A percentile compares a stretch with the other conserved stretches of the same genome.
phyloP scores from a whole-genome alignment of 2,888 invertebrate species.

The Cloeon dipterum region DNA sequence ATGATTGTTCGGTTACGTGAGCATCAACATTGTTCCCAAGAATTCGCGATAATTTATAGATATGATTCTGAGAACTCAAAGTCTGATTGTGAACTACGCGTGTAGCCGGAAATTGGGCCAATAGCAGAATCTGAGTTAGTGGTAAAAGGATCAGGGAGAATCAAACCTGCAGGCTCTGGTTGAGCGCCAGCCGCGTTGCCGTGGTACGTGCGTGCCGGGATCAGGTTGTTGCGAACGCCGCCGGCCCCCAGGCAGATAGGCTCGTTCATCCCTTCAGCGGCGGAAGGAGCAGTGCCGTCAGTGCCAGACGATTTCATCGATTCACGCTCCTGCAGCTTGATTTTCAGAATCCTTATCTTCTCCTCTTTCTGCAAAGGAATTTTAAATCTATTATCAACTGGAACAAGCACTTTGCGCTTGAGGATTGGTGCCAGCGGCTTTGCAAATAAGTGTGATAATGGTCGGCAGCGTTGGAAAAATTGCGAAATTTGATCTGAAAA shows the following conservation, averaged over 20 bases:
- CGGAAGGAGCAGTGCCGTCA: conserved; percentile 10
- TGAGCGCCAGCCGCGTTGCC: conserved; percentile 22
- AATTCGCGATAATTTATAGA: too few species aligned
- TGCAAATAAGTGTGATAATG: too few species aligned
- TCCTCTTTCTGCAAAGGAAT: conserved; percentile 54
- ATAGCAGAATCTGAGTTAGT: neutral
- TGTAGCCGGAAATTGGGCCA: neutral
- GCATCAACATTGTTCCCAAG: too few species aligned
- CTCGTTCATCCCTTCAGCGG: conserved; percentile 12
- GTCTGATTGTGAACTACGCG: conserved; percentile 43
- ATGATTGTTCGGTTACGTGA: too few species aligned
- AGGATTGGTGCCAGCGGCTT: too few species aligned
- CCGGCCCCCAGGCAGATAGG: conserved; percentile 10
- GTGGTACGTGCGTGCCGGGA: conserved; percentile 12
- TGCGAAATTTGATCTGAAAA: too few species aligned
- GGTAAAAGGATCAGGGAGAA: conserved; percentile 29
- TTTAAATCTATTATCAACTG: too few species aligned
- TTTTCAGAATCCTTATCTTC: conserved; percentile 58
- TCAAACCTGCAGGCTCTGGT: conserved; percentile 51
- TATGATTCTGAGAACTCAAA: conserved; percentile 77
- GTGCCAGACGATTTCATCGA: conserved; percentile 26
- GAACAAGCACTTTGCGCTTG: neutral
- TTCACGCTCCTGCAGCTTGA: conserved; percentile 57
- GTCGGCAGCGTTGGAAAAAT: too few species aligned
- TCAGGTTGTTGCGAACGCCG: conserved; percentile 7